A percentile compares a stretch with the other conserved stretches of the same genome.
phyloP scores from a whole-genome alignment of 2,888 invertebrate genomes.

The Meiosimyza decipiens region DNA sequence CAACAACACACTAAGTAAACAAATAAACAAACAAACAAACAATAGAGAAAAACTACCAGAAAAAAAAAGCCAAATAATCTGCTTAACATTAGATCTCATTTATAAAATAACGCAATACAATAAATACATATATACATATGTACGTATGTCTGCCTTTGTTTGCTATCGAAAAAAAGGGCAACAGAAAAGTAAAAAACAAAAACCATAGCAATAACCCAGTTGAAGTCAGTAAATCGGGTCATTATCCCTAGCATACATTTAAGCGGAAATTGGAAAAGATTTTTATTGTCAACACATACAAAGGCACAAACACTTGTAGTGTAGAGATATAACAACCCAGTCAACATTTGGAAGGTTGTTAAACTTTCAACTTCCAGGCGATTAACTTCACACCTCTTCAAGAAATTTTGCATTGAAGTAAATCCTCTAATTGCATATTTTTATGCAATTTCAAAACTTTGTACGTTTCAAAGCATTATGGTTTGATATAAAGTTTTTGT shows the following conservation, averaged over 20 bases:
- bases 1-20: background rate
- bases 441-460: too few species aligned
- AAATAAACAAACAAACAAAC: background rate
- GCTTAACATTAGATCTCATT: conserved; percentile 22
- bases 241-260: conserved; percentile 22
- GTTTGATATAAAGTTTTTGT: too few species aligned
- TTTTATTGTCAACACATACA: conserved; percentile 26
- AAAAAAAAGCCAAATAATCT: conserved; percentile 3
- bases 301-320: background rate
- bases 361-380: background rate
- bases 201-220: background rate
- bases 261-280: conserved; percentile 28
- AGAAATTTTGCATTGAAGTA: too few species aligned
- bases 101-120: background rate
- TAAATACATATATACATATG: too few species aligned
- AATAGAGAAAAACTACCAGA: background rate
- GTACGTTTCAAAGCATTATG: too few species aligned
- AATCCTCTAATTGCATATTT: too few species aligned
- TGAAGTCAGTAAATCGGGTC: conserved; percentile 28
- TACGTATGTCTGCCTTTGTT: background rate
- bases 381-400: too few species aligned
- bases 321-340: background rate
- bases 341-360: background rate
- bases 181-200: background rate
- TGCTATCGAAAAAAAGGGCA: background rate